phyloP scores from a whole-genome alignment of 1,140 invertebrate genomes.

The Bicyclus anynana region DNA sequence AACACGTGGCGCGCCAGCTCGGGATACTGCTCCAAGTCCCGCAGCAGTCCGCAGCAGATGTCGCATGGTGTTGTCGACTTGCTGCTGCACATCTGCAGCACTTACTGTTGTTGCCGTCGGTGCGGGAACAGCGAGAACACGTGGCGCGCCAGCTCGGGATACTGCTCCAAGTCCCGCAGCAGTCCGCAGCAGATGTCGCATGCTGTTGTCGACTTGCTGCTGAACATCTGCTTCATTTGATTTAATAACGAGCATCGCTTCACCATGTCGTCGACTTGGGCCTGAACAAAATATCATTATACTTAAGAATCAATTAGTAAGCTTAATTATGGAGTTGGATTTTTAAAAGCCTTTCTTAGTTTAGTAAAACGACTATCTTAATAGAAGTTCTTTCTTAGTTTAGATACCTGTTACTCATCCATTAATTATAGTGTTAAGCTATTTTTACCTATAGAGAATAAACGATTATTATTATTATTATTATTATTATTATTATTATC shows the following conservation, averaged over 20 bases:
- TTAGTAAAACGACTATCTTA: too few relatives aligned
- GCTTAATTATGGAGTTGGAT: too few relatives aligned
- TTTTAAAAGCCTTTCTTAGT: too few relatives aligned
- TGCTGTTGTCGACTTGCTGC: slow-evolving; percentile 11
- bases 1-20: slow-evolving; percentile 36
- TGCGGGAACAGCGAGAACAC: slow-evolving; percentile 51
- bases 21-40: slow-evolving; percentile 25
- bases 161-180: slow-evolving; percentile 21
- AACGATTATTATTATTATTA: too few relatives aligned
- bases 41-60: slow-evolving; percentile 37
- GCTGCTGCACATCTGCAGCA: slow-evolving; percentile 5
- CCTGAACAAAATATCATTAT: too few relatives aligned
- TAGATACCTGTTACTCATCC: too few relatives aligned
- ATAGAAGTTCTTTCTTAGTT: too few relatives aligned
- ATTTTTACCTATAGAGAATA: too few relatives aligned
- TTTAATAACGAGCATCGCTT: slow-evolving; percentile 22
- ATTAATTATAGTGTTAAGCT: too few relatives aligned
- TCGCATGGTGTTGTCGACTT: slow-evolving; percentile 31
- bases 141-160: slow-evolving; percentile 34
- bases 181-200: slow-evolving; percentile 40
- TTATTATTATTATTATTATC: too few relatives aligned
- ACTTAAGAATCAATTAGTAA: too few relatives aligned
- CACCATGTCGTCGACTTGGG: slow-evolving; percentile 20
- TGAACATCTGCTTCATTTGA: slow-evolving; percentile 19
- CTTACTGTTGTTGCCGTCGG: slow-evolving; percentile 23